Evolutionary conservation across 2,888 invertebrate species (phyloP).

Genomic region (Drosophila seclusa): DNA sequence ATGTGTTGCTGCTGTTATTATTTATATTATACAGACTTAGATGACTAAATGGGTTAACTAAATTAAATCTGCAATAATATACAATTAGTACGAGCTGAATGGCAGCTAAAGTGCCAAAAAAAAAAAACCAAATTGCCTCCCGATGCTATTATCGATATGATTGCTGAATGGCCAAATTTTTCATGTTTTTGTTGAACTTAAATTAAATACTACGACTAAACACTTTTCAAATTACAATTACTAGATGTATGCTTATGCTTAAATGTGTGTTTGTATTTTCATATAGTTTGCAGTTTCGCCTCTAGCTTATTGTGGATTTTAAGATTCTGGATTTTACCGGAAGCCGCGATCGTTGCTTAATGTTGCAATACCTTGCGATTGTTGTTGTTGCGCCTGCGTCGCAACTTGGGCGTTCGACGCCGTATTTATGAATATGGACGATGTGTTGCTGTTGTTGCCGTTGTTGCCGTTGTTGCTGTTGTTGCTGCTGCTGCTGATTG

Average conservation of each 20-base stretch:
- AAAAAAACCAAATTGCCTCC: conserved; percentile 23
- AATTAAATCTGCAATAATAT: conserved; percentile 19
- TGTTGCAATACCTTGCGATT: conserved; percentile 48
- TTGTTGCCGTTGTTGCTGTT: conserved; percentile 35
- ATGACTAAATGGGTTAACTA: conserved; percentile 13
- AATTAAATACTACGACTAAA: conserved; percentile 27
- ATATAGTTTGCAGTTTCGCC: conserved; percentile 27
- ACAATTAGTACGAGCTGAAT: conserved; percentile 16
- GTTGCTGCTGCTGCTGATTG: conserved; percentile 36
- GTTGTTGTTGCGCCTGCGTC: conserved; percentile 44
- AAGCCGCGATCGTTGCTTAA: conserved; percentile 61
- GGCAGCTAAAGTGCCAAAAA: conserved; percentile 5
- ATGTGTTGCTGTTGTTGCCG: conserved; percentile 41
- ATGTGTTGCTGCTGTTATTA: neutral
- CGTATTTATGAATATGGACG: conserved; percentile 54
- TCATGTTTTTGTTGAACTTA: conserved; percentile 8
- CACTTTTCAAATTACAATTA: conserved; percentile 20
- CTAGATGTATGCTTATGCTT: conserved; percentile 12
- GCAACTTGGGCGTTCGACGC: conserved; percentile 43
- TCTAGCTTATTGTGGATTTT: neutral
- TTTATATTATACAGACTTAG: conserved; percentile 25
- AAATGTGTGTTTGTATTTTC: conserved; percentile 11
- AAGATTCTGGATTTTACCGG: conserved; percentile 53
- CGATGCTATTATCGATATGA: conserved; percentile 35
- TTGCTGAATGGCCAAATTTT: conserved; percentile 18